phyloP scores from a whole-genome alignment of 64 coral and sea anemone genomes.

The Hydrozoanthus tunicans region DNA sequence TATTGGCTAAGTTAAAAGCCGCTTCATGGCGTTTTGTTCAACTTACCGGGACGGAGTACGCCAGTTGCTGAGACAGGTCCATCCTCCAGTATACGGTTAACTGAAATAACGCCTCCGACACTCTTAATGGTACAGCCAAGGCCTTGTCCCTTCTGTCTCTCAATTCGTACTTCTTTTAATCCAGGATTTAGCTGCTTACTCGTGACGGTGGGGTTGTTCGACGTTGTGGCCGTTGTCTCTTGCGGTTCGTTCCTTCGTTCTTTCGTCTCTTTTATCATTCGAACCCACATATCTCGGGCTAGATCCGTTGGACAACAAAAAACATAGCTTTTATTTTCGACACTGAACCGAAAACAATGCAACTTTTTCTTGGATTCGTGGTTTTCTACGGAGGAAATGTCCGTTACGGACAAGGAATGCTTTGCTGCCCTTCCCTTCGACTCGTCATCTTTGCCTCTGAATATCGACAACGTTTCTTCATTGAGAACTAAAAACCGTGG shows the following conservation, averaged over 20 bases:
- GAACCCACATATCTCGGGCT: constrained; percentile 74
- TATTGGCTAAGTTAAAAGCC: neutral
- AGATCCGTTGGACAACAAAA: constrained; percentile 87
- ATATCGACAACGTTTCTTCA: constrained; percentile 72
- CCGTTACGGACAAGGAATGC: constrained; percentile 63
- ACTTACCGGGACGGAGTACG: constrained; percentile 80
- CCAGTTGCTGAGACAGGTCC: constrained; percentile 85
- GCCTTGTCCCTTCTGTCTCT: constrained; percentile 77
- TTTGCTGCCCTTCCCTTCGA: constrained; percentile 70
- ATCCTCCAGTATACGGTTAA: constrained; percentile 88
- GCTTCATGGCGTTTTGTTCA: neutral
- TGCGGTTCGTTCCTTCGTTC: constrained; percentile 41
- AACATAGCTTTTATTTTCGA: constrained; percentile 44
- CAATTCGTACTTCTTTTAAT: constrained; percentile 79
- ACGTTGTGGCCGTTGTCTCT: constrained; percentile 15
- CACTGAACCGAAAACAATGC: constrained; percentile 71
- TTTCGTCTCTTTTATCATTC: constrained; percentile 63
- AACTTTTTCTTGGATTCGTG: constrained; percentile 79
- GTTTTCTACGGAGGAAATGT: constrained; percentile 73
- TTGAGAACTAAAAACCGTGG: constrained; percentile 74
- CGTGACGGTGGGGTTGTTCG: constrained; percentile 74
- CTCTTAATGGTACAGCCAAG: constrained; percentile 90
- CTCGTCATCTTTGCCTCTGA: constrained; percentile 76
- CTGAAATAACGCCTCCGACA: constrained; percentile 84
- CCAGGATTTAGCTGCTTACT: constrained; percentile 80